These are phyloP conservation scores for Thripadectes ignobilis DNA, from an alignment of 2,797 vertebrate species.

Conservation along the genomic window DNA sequence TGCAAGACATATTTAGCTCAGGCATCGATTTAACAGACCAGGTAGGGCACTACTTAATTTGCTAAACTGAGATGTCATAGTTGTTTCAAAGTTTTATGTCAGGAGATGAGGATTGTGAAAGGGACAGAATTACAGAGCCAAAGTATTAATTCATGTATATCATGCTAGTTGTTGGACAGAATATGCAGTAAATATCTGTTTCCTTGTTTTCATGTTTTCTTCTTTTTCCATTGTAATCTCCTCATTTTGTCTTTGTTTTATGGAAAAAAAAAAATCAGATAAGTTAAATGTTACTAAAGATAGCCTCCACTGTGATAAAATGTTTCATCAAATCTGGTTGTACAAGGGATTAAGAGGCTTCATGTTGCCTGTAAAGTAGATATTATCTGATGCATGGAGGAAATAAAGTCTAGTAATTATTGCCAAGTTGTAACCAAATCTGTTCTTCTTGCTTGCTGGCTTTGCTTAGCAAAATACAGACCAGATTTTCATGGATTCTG, in stretches of 20 bases:
- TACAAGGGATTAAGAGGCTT: conserved; percentile 2
- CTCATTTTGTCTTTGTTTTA: not conserved
- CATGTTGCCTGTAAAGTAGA: not conserved
- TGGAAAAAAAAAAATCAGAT: not conserved
- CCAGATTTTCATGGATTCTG: not conserved
- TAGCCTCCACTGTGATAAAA: not conserved
- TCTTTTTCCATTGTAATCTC: not conserved
- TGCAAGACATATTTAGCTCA: not conserved
- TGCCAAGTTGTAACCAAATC: not conserved
- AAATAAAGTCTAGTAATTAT: conserved; percentile 7
- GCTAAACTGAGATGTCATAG: not conserved
- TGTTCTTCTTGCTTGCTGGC: not conserved
- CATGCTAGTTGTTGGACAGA: not conserved
- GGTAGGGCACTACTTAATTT: not conserved
- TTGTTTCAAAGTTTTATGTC: not conserved
- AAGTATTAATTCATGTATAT: not conserved
- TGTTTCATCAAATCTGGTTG: not conserved
- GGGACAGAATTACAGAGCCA: not conserved
- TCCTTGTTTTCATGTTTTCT: not conserved
- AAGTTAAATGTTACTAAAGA: not conserved
- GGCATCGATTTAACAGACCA: not conserved
- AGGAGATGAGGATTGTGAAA: not conserved
- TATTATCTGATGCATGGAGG: not conserved
- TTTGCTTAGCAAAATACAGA: conserved; percentile 10
- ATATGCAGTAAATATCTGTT: not conserved